Conservation (phyloP, 92 coral and sea anemone species). For the Scolanthus callimorphus region DNA sequence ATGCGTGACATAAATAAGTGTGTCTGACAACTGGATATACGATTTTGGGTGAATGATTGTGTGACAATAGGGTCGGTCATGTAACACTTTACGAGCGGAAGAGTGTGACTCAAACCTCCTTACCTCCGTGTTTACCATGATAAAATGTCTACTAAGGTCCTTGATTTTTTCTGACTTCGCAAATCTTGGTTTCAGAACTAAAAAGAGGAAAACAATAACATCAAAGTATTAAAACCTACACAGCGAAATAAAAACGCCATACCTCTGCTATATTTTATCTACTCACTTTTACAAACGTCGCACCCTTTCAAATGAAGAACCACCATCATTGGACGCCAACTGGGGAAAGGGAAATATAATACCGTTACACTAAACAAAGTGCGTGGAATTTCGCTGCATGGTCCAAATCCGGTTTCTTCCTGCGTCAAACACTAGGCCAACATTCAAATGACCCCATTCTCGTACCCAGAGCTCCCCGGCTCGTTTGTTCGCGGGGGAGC, state of each 20-base stretch:
- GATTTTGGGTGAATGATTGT: too few relatives aligned
- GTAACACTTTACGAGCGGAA: too few relatives aligned
- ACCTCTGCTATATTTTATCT: neutral
- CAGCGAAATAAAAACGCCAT: neutral
- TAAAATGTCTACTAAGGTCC: slow-evolving; percentile 63
- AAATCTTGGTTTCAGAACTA: slow-evolving; percentile 79
- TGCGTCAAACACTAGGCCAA: too few relatives aligned
- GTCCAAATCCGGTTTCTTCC: too few relatives aligned
- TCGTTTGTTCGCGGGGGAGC: too few relatives aligned
- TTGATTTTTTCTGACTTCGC: slow-evolving; percentile 61
- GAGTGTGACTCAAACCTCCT: too few relatives aligned
- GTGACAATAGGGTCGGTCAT: too few relatives aligned
- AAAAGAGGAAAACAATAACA: neutral
- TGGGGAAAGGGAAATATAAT: slow-evolving; percentile 7
- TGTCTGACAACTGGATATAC: too few relatives aligned
- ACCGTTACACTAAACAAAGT: neutral
- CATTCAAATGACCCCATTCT: too few relatives aligned
- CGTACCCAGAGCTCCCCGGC: too few relatives aligned
- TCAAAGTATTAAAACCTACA: neutral
- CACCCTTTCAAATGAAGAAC: slow-evolving; percentile 88
- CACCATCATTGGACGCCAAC: slow-evolving; percentile 85
- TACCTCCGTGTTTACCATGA: slow-evolving; percentile 97
- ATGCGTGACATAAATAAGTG: too few relatives aligned
- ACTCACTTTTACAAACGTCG: slow-evolving; percentile 82
- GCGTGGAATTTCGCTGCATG: too few relatives aligned